Conservation (phyloP, 2,113 vertebrate genomes). For the Athene cunicularia region DNA sequence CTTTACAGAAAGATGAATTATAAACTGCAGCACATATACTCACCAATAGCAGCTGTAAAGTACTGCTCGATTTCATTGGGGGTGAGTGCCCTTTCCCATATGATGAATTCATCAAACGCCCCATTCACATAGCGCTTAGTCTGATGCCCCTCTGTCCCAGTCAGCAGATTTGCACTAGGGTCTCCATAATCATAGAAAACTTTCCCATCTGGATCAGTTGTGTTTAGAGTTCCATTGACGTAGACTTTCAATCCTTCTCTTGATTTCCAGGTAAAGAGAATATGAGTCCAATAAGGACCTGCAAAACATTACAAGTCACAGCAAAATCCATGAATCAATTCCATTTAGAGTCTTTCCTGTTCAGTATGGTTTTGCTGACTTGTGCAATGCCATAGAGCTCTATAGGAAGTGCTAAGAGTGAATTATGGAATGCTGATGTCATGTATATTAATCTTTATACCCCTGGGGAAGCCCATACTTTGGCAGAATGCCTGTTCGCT, state of each 20-base stretch:
- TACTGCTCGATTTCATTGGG: slow-evolving; percentile 82
- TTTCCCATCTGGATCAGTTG: slow-evolving; percentile 75
- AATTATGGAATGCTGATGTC: neutral
- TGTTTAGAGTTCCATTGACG: slow-evolving; percentile 86
- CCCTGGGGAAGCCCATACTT: neutral
- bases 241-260: slow-evolving; percentile 89
- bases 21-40: neutral
- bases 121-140: slow-evolving; percentile 73
- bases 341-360: neutral
- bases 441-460: neutral
- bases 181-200: slow-evolving; percentile 81
- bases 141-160: slow-evolving; percentile 72
- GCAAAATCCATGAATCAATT: neutral
- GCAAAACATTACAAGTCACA: neutral
- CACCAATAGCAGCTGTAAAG: slow-evolving; percentile 88
- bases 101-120: slow-evolving; percentile 92
- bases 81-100: slow-evolving; percentile 91
- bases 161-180: slow-evolving; percentile 72
- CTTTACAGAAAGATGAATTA: too few species aligned
- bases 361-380: neutral
- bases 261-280: slow-evolving; percentile 92
- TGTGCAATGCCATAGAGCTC: neutral
- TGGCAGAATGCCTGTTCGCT: neutral
- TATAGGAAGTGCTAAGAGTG: neutral
- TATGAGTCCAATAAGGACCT: slow-evolving; percentile 93